Evolutionary conservation across 2,888 invertebrate genomes (phyloP), one percentile per base, ranked within the genome.

Genomic region (Sisyra nigra): DNA sequence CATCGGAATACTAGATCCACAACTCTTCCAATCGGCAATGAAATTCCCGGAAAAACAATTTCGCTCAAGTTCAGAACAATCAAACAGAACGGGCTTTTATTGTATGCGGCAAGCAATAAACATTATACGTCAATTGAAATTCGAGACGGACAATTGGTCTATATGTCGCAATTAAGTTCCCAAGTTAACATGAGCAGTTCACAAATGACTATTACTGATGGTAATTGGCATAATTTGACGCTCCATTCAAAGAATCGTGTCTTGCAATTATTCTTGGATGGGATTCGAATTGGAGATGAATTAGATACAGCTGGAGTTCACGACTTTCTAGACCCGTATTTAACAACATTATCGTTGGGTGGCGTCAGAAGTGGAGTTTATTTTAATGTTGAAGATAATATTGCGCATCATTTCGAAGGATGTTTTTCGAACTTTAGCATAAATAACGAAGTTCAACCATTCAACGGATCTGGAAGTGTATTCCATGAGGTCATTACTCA

Each of bases 281-380:
- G 70, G 15, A 62, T 62, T 24, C 69, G 75, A 48, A 72, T 81
- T 2, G 89, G 88, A 0, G 89, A 91, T 55, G 89, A 89, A 58
- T 66, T 92, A 3, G 89, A 91, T 55, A 71, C 83, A 0, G 82
- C 80, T 10, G 83, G 86, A 3, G 82, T 89, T 1, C 93, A 93
- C 57, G 88, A 92, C 57, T 92, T 92, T 57, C 69, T 92, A 30
- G 92, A 92, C 61, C 88, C 93, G 0, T 89, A 92, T 56, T 65
- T 94, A 40, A 84, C 84, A 0, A 70, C 76, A 3, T 62, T 94
- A 43, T 78, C 81, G 2, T 62, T 94, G 33, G 93, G 93, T 33
- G 88, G 87, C 7, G 74, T 76, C 1, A 72, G 74, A 53, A 61
- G 71, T 14, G 77, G 76, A 51, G 67, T 72, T 52, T 68, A 79